Base-by-base conservation (phyloP, 2,113 vertebrate genomes). In the Solea senegalensis region DNA sequence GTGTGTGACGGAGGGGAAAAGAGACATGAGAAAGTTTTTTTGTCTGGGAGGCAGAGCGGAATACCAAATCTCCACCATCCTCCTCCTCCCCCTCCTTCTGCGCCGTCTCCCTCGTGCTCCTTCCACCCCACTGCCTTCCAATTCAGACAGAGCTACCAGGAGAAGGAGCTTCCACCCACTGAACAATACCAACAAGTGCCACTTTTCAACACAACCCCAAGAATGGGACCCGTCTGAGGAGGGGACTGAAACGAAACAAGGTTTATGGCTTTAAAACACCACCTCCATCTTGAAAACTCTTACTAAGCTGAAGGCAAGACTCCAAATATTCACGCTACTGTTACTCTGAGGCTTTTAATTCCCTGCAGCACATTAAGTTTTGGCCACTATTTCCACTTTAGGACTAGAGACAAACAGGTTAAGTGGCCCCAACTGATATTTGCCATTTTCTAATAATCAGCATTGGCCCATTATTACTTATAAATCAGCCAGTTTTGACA, bases 51-150 rank as follows among this genome's bases (percentile, higher is more conserved):
- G 58, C 75, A 52, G 82, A 73, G 76, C 69, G 48, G 88, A 90
- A 92, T 90, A 87, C 76, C 65, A 91, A 92, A 80, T 28, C 78
- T 72, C 75, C 44, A 9, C 56, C 59, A 74, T 72, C 69, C 44
- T 73, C 55, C 51, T 64, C 7, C 45, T 69, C 58, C 57, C 21
- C 56, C 40, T 43, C 8, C 39, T 45, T 69, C 43, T 57, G 43
- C 57, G 52, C 70, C 12, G n/a, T 44, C 50, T 62, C 51, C 59
- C 41, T 28, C 61, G 21, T 21, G 21, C 21, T 14, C 34, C 6
- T 49, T 40, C n/a, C 59, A 67, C 65, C 74, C 64, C 62, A 9
- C 28, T 4, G 40, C 76, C 71, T 65, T 67, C 55, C 55, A 69
- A 80, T 75, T 80, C 76, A 84, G 59, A 69, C 51, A 62, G 59